Base-by-base conservation (phyloP, 2,113 vertebrate genomes). In the Theristicus caerulescens region DNA sequence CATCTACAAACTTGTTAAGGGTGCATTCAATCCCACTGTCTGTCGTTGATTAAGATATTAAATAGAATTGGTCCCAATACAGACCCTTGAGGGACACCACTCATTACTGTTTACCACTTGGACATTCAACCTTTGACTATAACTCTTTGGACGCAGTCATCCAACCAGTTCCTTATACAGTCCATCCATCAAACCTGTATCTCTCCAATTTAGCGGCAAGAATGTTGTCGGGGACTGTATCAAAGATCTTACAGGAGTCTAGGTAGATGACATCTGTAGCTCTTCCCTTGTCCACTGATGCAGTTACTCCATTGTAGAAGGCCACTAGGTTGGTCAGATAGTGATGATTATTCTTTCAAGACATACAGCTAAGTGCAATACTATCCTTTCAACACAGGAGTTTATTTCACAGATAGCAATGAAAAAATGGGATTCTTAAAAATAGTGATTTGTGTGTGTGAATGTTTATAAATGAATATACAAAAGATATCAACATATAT, bases 211-310 rank as follows among this genome's bases (percentile, higher is more conserved):
- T n/a, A 51, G 7, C 1, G 25, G 25, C 16, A 67, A 62, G 36
- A 67, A 19, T 16, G 4, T 46, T 36, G 7, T 31, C 27, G 34
- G 20, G 7, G 15, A 8, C 10, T 10, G 2, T 31, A 13, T 42
- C 38, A 47, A 71, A 81, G 51, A 42, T 10, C 26, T 78, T 61
- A 27, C 8, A 49, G 27, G 51, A 77, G 3, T 72, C 36, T 57
- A 16, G 24, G 25, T 57, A 57, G 11, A 14, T 34, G 32, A 27
- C 2, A 4, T 4, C 5, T 5, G 1, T 25, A n/a, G 11, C 5
- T 69, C 13, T 74, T 74, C 31, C 42, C 1, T 22, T 65, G 38
- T 52, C 25, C 19, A 27, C 10, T 83, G 16, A 20, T 20, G 36
- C 52, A 26, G 13, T 42, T 79, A 19, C 16, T 44, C 13, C 5